Base-by-base conservation (phyloP, 2,888 invertebrate genomes). In the Corythucha ciliata region DNA sequence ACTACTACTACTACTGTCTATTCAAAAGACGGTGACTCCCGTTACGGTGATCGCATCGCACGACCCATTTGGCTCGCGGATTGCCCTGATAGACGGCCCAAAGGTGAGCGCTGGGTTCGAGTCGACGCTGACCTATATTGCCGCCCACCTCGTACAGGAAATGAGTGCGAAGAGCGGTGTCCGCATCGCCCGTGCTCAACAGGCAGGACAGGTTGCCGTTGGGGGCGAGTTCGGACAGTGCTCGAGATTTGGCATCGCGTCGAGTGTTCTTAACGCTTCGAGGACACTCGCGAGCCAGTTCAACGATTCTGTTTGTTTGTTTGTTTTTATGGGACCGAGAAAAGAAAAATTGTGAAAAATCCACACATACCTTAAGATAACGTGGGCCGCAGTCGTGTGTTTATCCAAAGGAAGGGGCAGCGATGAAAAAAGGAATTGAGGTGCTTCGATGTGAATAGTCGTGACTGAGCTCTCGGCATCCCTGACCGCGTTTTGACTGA, bases 111-210 rank as follows among this genome's bases (percentile, higher is more conserved):
- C 61, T 59, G 7, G 63, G 66, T 48, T 67, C 67, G 24, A 68
- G 53, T 25, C 65, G 60, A 26, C 67, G 60, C 52, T 66, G 64
- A 33, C 63, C 67, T 51, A 74, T 72, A 63, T 74, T 75, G 34
- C 74, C 74, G 34, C 74, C 73, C 40, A 70, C 65, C 63, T 74
- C 73, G 59, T 69, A 73, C 32, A 75, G 62, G 47, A 67, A 67
- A 60, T 70, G 69, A 16, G 66, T 67, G 50, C 64, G 63, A 4
- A 69, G 59, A 12, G 68, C 67, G 53, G 64, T 63, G 36, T 68
- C 67, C 2, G 65, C 59, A 49, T 67, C 67, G 12, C 68, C 66
- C 39, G 67, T 65, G 14, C 66, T 65, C 6, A 69, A 59, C 3
- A 69, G 61, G 54, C 68, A 68, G 48, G 67, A 66, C 14, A 68